phyloP scores from a whole-genome alignment of 2,888 invertebrate genomes.

The Aporophyla nigra region DNA sequence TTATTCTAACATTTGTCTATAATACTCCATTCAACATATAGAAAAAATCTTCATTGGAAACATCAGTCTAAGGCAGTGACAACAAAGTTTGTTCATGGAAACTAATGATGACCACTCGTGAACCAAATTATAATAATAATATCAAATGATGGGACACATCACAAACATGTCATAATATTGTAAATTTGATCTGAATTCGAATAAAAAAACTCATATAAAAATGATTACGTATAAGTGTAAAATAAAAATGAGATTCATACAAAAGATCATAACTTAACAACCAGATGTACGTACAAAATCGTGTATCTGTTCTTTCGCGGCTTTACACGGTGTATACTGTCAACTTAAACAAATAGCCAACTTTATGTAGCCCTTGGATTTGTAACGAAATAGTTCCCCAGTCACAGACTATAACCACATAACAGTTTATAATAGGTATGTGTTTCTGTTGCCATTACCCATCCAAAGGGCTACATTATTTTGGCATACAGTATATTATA shows the following conservation, averaged over 20 bases:
- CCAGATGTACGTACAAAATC: slow-evolving; percentile 40
- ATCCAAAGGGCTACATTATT: slow-evolving; percentile 40
- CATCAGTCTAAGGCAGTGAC: slow-evolving; percentile 90
- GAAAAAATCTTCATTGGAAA: slow-evolving; percentile 85
- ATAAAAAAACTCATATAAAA: slow-evolving; percentile 54
- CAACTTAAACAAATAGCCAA: slow-evolving; percentile 15
- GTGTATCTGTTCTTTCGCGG: slow-evolving; percentile 55
- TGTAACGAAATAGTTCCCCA: slow-evolving; percentile 6
- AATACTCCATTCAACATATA: slow-evolving; percentile 84
- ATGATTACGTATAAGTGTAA: slow-evolving; percentile 53
- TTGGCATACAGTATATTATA: slow-evolving; percentile 26
- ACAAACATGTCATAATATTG: slow-evolving; percentile 51
- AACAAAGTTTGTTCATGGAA: slow-evolving; percentile 82
- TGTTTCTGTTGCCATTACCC: background rate
- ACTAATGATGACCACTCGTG: slow-evolving; percentile 64
- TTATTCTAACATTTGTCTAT: slow-evolving; percentile 82
- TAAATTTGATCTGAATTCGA: slow-evolving; percentile 29
- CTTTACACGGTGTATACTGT: slow-evolving; percentile 27
- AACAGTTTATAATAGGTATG: background rate
- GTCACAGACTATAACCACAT: slow-evolving; percentile 10
- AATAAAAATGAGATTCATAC: slow-evolving; percentile 76
- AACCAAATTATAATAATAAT: slow-evolving; percentile 43
- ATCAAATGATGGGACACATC: slow-evolving; percentile 36
- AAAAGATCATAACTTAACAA: slow-evolving; percentile 69
- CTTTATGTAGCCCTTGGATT: slow-evolving; percentile 33